Evolutionary conservation across 2,888 invertebrate genomes (phyloP), one percentile per base, ranked within the genome.

Genomic region (Synanthedon vespiformis): DNA sequence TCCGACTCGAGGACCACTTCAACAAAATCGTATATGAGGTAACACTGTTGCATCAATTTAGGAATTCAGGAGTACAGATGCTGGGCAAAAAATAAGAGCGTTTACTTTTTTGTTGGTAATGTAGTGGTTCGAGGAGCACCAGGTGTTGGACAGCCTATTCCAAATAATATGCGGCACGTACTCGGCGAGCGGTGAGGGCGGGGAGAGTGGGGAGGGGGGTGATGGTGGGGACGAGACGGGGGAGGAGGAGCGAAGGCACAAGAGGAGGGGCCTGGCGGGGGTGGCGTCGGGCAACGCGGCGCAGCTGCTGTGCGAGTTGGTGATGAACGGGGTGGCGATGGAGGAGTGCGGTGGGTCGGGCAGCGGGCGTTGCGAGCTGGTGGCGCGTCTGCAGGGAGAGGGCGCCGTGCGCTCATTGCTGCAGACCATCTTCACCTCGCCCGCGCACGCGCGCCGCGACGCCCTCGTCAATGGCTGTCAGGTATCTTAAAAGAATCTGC

Each of bases 91-190:
- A 8, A 34, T 34, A 34, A 34, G 27, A 34, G 8, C 27, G 8
- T 34, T 8, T 34, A 34, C 10, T 8, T 34, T 34, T 34, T 34
- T 34, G 34, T 10, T 34, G 34, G 10, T 34, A 2, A 34, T 10
- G 8, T 82, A 98, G 97, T 98, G 97, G 96, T 88, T 98, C 68
- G 94, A 94, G 76, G 94, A 94, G 77, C 93, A 96, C 80, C 90
- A 92, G 77, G 91, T 97, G 70, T 92, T 98, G 61, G 94, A 95
- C 84, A 92, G 92, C 75, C 89, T 98, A 74, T 89, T 91, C 68
- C 86, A 83, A 65, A 89, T 90, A 63, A 81, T 90, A 53, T 88
- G 88, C 63, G 86, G 88, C 52, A 74, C 80, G n/a, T 83, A 80
- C 59, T 10, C 13, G 50, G 50, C 11, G 50, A 6, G 71, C 58